These are phyloP conservation scores for Pharmacophagus antenor DNA, from an alignment of 2,888 invertebrate species.

Conservation along the genomic window DNA sequence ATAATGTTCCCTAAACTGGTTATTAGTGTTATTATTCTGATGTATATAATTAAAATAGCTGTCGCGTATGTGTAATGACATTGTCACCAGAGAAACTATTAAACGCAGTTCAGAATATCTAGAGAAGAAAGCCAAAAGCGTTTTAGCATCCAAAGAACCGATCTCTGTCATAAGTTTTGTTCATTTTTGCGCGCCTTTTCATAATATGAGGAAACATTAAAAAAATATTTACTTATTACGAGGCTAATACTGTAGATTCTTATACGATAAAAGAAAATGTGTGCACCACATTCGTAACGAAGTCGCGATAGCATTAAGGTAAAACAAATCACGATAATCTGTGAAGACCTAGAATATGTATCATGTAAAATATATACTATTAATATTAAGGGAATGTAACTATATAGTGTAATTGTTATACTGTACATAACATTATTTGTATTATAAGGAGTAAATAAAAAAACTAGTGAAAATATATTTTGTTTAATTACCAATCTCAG, in stretches of 20 bases:
- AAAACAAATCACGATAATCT: conserved; percentile 30
- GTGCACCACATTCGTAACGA: conserved; percentile 30
- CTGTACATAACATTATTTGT: conserved; percentile 78
- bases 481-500: neutral
- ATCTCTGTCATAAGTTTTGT: conserved; percentile 18
- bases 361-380: conserved; percentile 37
- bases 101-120: neutral
- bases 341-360: conserved; percentile 33
- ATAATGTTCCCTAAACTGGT: conserved; percentile 10
- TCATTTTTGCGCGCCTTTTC: conserved; percentile 8
- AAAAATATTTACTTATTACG: conserved; percentile 16
- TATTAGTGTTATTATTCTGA: conserved; percentile 15
- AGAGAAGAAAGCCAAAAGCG: neutral
- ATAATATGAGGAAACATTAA: conserved; percentile 8
- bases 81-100: neutral
- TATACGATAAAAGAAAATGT: conserved; percentile 9
- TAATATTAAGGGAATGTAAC: conserved; percentile 53
- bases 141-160: conserved; percentile 24
- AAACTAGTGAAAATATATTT: conserved; percentile 64
- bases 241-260: conserved; percentile 24
- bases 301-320: conserved; percentile 30
- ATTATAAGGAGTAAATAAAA: conserved; percentile 73
- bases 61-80: conserved; percentile 28
- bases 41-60: conserved; percentile 20
- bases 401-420: conserved; percentile 54